phyloP scores from a whole-genome alignment of 53 echinoderm and acorn worm species.

The Paracentrotus lividus region DNA sequence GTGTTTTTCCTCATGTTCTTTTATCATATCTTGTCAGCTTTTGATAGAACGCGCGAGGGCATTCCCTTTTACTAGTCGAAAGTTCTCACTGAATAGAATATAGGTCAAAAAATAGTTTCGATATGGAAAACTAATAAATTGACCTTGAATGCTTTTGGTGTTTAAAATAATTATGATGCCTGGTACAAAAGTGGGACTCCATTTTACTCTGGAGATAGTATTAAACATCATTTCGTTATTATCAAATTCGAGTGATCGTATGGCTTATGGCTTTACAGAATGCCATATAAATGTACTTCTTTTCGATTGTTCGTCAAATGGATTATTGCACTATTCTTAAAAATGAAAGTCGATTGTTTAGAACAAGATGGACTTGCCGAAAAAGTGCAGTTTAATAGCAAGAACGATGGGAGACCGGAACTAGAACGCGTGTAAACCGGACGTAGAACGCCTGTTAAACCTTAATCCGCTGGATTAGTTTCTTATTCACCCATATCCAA shows the following conservation, averaged over 20 bases:
- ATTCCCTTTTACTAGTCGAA: constrained; percentile 13
- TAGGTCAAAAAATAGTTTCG: constrained; percentile 26
- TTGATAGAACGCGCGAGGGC: neutral
- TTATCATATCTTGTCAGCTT: neutral
- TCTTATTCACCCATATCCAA: constrained; percentile 43
- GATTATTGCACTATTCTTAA: neutral
- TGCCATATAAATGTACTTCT: no score
- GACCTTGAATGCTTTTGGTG: neutral
- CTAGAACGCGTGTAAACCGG: neutral
- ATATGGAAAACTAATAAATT: neutral
- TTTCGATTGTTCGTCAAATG: neutral
- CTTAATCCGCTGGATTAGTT: constrained; percentile 17
- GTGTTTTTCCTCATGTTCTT: neutral
- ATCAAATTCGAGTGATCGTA: neutral
- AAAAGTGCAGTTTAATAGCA: neutral
- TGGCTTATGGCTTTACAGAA: no score
- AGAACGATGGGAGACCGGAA: neutral
- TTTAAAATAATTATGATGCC: neutral
- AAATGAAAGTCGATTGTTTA: neutral
- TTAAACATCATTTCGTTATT: neutral
- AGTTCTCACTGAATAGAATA: neutral
- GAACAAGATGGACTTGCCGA: neutral
- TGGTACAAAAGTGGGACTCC: neutral
- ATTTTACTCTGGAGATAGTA: no score
- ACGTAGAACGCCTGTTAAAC: constrained; percentile 13